Evolutionary conservation across 2,113 vertebrate genomes (phyloP).

Genomic region (Ailuropoda melanoleuca): DNA sequence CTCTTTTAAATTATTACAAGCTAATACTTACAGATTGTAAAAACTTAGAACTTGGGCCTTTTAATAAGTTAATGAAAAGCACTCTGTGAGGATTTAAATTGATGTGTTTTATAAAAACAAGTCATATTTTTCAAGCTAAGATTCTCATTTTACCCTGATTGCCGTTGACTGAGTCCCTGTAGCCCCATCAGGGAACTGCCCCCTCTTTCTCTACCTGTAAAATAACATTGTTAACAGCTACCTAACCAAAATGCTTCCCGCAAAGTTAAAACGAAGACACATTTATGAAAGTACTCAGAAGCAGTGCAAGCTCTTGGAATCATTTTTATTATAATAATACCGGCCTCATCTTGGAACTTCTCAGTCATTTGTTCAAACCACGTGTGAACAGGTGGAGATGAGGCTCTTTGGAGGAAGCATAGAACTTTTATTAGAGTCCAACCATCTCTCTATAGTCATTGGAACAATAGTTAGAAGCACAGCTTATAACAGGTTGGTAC

Average conservation of each 20-base stretch:
- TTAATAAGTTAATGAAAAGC: background rate
- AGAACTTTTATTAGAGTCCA: background rate
- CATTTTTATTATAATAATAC: background rate
- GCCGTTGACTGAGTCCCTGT: background rate
- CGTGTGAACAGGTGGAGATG: background rate
- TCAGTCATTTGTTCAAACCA: slow-evolving; percentile 3
- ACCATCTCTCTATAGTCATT: background rate
- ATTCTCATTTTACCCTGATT: background rate
- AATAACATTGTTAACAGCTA: background rate
- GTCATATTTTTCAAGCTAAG: background rate
- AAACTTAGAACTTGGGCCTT: background rate
- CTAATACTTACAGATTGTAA: background rate
- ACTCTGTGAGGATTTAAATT: background rate
- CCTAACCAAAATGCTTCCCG: background rate
- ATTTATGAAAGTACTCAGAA: background rate
- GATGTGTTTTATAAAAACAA: background rate
- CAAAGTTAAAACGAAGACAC: background rate
- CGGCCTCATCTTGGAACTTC: background rate
- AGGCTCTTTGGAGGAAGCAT: background rate
- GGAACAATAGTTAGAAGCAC: background rate
- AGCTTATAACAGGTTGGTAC: background rate
- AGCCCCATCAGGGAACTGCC: background rate
- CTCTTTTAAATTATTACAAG: slow-evolving; percentile 31
- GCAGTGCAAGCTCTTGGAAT: background rate
- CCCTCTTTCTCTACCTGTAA: background rate